Conservation (phyloP, 2,797 vertebrate species). For the Dipus sagitta region DNA sequence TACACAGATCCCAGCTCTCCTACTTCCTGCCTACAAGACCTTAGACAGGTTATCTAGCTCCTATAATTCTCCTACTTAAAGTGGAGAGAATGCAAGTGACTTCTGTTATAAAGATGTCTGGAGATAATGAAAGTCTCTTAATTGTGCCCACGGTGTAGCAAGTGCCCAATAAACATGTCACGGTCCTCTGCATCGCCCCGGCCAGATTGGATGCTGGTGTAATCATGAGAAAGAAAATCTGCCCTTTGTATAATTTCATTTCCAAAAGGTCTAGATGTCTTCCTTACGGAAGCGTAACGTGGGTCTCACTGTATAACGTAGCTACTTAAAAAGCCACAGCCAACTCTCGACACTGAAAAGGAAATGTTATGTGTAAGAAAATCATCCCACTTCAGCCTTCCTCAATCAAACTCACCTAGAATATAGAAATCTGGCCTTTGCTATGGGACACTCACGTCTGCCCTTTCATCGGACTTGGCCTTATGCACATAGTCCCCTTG, state of each 20-base stretch:
- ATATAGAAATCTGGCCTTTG: not conserved
- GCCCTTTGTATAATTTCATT: conserved; percentile 13
- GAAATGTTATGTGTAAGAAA: not conserved
- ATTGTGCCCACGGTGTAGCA: not conserved
- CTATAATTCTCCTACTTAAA: not conserved
- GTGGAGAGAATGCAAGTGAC: not conserved
- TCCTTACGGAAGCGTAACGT: not conserved
- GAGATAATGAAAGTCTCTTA: conserved; percentile 31
- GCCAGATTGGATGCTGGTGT: not conserved
- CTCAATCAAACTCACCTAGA: conserved; percentile 26
- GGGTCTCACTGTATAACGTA: not conserved
- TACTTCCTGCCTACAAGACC: not conserved
- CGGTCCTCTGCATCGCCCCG: not conserved
- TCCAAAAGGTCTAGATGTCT: not conserved
- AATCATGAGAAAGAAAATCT: not conserved
- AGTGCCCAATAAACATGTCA: not conserved
- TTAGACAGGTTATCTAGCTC: not conserved
- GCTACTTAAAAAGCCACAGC: conserved; percentile 46
- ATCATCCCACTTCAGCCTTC: not conserved
- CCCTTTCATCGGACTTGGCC: not conserved
- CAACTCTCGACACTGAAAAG: not conserved
- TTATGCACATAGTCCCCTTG: not conserved
- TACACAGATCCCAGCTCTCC: not conserved
- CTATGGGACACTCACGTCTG: not conserved
- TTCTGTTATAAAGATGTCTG: conserved; percentile 19